Evolutionary conservation across 2,888 invertebrate species (phyloP), one percentile per base, ranked within the genome.

Genomic region (Tenthredo notha): DNA sequence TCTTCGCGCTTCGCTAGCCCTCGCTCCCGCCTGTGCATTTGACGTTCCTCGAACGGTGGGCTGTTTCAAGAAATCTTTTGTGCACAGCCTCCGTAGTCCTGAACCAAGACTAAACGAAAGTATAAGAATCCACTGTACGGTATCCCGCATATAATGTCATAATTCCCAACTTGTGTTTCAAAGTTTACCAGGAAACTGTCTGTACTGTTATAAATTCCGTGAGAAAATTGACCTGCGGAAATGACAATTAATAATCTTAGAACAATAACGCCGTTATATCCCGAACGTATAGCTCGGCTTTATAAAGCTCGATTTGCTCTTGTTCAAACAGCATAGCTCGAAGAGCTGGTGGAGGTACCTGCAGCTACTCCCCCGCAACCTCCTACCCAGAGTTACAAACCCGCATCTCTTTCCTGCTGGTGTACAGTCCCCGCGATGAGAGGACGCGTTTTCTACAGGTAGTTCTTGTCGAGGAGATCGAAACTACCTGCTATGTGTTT

Each of bases 271-370:
- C 9, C 72, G n/a, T 10, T 12, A 7, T 10, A n/a, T 21, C 21
- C 43, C 21, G 1, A 7, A n/a, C 43, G 43, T 40, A 21, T 40
- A 21, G 72, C 43, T 43, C 21, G 33, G 61, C n/a, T 58, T 50
- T 33, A 29, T 37, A n/a, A 10, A 47, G 10, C 88, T 92, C 91
- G 89, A 90, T 88, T 90, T 92, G 92, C 92, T 92, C 92, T 92
- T 92, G 92, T 92, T 92, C 91, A 92, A 92, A 92, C 92, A 92
- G 90, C 92, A 92, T 92, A 92, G 92, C 92, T 90, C 91, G 2
- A 2, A 33, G 77, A 77, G 25, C 29, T 29, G 77, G 77, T 77
- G 33, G 54, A 77, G 77, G 54, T 77, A 77, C 77, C 77, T 77
- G 77, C 15, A 58, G 40, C 80, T 18, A 80, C 80, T 80, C 80